phyloP scores from a whole-genome alignment of 2,797 vertebrate genomes.

The Poecile montanus region DNA sequence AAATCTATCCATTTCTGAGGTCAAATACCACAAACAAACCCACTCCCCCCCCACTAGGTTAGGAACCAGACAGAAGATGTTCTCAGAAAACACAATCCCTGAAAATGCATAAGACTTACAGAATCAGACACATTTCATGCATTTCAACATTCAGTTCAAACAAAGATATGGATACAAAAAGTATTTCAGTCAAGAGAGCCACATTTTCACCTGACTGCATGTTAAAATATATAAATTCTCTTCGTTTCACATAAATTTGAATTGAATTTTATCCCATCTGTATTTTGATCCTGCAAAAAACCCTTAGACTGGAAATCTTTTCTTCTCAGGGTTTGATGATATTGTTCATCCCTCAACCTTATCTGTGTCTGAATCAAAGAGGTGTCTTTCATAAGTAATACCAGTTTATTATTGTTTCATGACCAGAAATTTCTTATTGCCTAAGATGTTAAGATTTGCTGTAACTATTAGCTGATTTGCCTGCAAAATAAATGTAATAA shows the following conservation, averaged over 20 bases:
- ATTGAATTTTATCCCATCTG: not conserved
- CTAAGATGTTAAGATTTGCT: not conserved
- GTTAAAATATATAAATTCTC: not conserved
- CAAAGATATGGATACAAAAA: not conserved
- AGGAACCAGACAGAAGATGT: not conserved
- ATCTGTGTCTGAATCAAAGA: not conserved
- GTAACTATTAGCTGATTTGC: not conserved
- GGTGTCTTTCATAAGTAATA: not conserved
- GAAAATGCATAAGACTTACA: not conserved
- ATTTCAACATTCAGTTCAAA: not conserved
- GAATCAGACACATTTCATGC: not conserved
- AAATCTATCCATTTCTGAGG: not conserved
- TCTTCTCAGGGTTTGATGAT: not conserved
- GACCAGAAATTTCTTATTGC: not conserved
- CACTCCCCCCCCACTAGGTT: fast-evolving
- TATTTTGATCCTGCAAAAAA: not conserved
- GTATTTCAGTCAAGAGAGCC: not conserved
- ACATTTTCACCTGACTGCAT: not conserved
- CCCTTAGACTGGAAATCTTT: not conserved
- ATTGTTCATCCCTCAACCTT: not conserved
- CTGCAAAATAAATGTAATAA: not conserved
- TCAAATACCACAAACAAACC: not conserved
- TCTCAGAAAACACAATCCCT: not conserved
- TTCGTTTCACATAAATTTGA: not conserved
- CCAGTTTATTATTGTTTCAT: not conserved